Conservation (phyloP, 1,140 invertebrate species). For the Hylyphantes graminicola region DNA sequence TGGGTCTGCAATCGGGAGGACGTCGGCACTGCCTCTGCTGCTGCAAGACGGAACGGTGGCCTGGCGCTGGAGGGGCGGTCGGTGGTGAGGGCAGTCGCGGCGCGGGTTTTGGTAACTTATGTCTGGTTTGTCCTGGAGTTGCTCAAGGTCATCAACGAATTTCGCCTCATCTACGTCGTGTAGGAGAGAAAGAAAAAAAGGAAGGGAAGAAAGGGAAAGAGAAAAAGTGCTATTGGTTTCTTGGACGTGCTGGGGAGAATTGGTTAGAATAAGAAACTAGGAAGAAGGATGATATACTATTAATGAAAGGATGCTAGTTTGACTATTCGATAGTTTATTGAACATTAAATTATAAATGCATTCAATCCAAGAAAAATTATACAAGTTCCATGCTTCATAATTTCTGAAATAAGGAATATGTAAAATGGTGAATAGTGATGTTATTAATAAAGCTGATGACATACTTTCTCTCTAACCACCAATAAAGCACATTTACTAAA, state of each 20-base stretch:
- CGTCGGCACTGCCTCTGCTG: constrained; percentile 15
- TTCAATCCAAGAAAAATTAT: no score
- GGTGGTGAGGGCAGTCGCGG: not conserved
- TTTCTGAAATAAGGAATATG: no score
- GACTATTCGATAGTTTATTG: no score
- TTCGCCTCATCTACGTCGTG: constrained; percentile 48
- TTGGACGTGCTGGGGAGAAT: not conserved
- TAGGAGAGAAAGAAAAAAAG: constrained; percentile 19
- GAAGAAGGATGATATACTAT: not conserved
- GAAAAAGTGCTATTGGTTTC: not conserved
- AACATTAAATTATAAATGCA: no score
- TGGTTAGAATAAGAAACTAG: no score
- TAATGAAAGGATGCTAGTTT: no score
- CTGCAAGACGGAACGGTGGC: constrained; percentile 45
- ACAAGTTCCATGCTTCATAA: no score
- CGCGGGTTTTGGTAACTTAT: not conserved
- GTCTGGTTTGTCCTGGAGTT: not conserved
- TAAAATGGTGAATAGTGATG: no score
- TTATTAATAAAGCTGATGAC: no score
- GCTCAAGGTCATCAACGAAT: constrained; percentile 24
- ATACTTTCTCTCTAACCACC: no score
- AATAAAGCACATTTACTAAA: no score
- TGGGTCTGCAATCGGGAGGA: not conserved
- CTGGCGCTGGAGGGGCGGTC: constrained; percentile 47
- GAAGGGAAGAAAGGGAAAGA: constrained; percentile 9